phyloP scores from a whole-genome alignment of 2,797 vertebrate species.

The Hydrophis major region DNA sequence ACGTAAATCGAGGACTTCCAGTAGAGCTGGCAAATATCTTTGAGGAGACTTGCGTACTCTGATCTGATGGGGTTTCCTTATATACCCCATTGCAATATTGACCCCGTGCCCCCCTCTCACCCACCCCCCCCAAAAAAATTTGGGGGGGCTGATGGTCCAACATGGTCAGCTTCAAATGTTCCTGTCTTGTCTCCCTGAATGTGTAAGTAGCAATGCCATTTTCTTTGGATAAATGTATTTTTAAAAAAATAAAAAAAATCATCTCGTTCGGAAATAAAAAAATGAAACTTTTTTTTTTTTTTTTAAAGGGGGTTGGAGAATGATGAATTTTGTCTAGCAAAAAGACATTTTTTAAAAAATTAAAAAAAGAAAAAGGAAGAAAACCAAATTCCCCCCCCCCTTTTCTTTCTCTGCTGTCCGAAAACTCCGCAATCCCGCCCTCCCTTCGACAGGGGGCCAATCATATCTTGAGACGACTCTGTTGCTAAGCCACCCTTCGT shows the following conservation, averaged over 20 bases:
- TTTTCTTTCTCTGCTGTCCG: slow-evolving; percentile 80
- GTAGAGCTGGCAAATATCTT: neutral
- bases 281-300: neutral
- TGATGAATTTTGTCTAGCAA: neutral
- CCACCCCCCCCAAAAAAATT: neutral
- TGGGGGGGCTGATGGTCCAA: neutral
- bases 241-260: neutral
- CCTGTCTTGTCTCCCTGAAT: slow-evolving; percentile 25
- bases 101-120: neutral
- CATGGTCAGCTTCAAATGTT: neutral
- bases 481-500: slow-evolving; percentile 81
- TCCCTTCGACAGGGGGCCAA: slow-evolving; percentile 72
- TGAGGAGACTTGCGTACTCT: neutral
- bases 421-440: slow-evolving; percentile 63
- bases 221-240: slow-evolving; percentile 46
- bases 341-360: slow-evolving; percentile 39
- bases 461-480: slow-evolving; percentile 79
- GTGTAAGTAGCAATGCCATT: slow-evolving; percentile 64
- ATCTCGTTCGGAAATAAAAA: neutral
- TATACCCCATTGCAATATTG: neutral
- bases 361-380: slow-evolving; percentile 25
- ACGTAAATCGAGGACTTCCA: no score
- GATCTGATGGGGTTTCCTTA: neutral
- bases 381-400: slow-evolving; percentile 48
- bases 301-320: no score